Percentiles rank a stretch among this genome's conserved stretches.
These are phyloP conservation scores for Myiozetetes cayanensis DNA, from an alignment of 2,113 vertebrate genomes.

Conservation along the genomic window DNA sequence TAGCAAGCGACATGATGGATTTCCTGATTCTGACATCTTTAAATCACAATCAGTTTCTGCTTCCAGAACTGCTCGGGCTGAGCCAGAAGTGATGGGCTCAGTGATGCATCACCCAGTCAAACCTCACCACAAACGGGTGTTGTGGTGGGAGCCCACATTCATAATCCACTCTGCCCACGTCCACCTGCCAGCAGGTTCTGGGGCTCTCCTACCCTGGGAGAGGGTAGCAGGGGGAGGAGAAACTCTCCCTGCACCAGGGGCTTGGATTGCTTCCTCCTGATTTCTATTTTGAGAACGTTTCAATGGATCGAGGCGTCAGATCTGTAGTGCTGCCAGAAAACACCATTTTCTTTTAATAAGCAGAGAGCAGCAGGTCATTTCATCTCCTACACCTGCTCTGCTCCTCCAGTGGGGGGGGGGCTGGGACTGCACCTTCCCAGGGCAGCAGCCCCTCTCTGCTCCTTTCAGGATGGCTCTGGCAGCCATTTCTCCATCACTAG, in stretches of 20 bases:
- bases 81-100: neutral
- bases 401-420: neutral
- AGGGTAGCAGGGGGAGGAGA: neutral
- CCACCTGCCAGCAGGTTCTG: fast-evolving
- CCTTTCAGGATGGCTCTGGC: neutral
- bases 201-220: neutral
- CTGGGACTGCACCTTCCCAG: neutral
- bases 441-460: no score
- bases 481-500: no score
- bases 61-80: neutral
- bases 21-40: neutral
- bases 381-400: neutral
- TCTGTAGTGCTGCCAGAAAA: neutral
- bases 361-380: neutral
- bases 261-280: neutral
- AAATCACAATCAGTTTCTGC: slow-evolving; percentile 1
- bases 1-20: neutral
- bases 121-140: neutral
- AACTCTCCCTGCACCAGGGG: fast-evolving
- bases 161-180: fast-evolving
- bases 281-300: neutral
- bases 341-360: neutral
- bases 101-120: neutral
- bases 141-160: fast-evolving
- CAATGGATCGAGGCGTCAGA: neutral